Percentiles rank a stretch among this genome's conserved stretches.
These are phyloP conservation scores for Neodiprion virginianus DNA, from an alignment of 1,140 invertebrate species.

Conservation along the genomic window DNA sequence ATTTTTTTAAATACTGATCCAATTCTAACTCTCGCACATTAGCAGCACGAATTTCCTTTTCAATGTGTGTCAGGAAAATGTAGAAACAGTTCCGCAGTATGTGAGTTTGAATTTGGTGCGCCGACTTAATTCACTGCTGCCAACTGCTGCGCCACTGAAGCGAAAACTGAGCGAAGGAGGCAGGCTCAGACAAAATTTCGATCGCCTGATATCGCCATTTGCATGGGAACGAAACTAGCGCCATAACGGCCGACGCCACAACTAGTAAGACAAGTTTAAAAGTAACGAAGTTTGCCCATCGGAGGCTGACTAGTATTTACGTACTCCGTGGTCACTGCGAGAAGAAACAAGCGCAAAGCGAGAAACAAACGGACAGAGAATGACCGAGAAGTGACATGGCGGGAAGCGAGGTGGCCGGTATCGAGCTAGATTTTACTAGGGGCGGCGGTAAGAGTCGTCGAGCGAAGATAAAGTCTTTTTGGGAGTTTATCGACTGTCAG, in stretches of 20 bases:
- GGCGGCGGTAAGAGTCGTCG: constrained; percentile 21
- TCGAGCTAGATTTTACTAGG: constrained; percentile 33
- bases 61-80: too few species aligned
- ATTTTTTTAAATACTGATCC: too few species aligned
- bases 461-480: constrained; percentile 39
- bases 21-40: too few species aligned
- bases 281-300: too few species aligned
- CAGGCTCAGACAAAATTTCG: background rate
- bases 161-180: background rate
- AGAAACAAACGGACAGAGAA: too few species aligned
- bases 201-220: background rate
- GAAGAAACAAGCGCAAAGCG: background rate
- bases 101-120: background rate
- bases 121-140: background rate
- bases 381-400: background rate
- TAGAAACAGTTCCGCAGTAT: background rate
- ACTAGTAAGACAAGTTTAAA: too few species aligned
- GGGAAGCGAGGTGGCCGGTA: constrained; percentile 14
- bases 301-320: background rate
- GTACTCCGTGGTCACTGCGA: background rate
- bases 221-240: too few species aligned
- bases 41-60: too few species aligned
- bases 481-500: constrained; percentile 36
- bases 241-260: too few species aligned
- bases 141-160: background rate